These are phyloP conservation scores for Aphelenchoides fujianensis DNA, from an alignment of 1,140 invertebrate species.

Conservation along the genomic window DNA sequence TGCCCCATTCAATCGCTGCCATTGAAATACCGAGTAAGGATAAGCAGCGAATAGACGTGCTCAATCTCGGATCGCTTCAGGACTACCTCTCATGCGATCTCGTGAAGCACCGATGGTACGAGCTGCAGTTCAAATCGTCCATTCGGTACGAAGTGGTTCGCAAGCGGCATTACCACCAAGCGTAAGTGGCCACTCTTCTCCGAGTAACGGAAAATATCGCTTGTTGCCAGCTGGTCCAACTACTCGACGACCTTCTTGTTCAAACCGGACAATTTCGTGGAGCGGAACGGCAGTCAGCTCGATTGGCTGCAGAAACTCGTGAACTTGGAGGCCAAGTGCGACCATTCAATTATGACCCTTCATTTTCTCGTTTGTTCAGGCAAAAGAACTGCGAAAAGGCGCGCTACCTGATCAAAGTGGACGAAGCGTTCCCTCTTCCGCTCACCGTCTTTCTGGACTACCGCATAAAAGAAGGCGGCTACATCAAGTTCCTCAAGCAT, in stretches of 20 bases:
- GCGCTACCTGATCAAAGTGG: constrained; percentile 21
- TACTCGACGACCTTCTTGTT: constrained; percentile 42
- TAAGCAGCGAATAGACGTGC: not conserved
- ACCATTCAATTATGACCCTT: not conserved
- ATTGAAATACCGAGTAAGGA: constrained; percentile 34
- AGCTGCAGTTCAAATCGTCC: constrained; percentile 29
- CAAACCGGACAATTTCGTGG: constrained; percentile 45
- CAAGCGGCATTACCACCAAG: constrained; percentile 36
- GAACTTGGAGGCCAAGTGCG: constrained; percentile 38
- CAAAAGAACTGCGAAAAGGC: constrained; percentile 26
- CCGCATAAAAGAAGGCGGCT: constrained; percentile 15
- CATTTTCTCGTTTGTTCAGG: not conserved
- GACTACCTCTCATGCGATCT: constrained; percentile 46
- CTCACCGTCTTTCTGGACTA: constrained; percentile 26
- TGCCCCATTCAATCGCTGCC: constrained; percentile 47
- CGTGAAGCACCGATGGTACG: constrained; percentile 35
- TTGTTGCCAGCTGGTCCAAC: constrained; percentile 37
- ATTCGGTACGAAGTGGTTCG: constrained; percentile 47
- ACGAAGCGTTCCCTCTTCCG: constrained; percentile 14
- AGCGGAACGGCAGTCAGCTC: constrained; percentile 40
- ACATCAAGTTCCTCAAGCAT: constrained; percentile 21
- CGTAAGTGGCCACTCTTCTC: not conserved
- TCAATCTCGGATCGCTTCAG: constrained; percentile 33
- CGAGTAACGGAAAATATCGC: not conserved
- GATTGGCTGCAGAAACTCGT: constrained; percentile 45